Evolutionary conservation across 2,888 invertebrate genomes (phyloP), one percentile per base, ranked within the genome.

Genomic region (Clepsis dumicolana): DNA sequence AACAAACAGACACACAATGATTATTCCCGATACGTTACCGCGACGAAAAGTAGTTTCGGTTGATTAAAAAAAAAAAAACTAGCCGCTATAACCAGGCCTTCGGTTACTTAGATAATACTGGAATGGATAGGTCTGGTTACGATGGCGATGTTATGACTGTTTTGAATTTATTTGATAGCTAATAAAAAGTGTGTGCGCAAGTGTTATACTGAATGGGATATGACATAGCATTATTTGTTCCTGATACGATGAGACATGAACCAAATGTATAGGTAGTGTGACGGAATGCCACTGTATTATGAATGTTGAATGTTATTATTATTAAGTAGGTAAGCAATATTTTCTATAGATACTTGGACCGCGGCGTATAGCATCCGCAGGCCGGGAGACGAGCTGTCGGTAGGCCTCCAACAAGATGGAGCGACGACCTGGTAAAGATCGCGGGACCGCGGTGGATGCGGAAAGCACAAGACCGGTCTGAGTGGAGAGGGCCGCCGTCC

Each of bases 131-230:
- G 12, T 38, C 62, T 27, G 48, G 0, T 8, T 27, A 18, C n/a
- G 16, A 29, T 29, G 59, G 65, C 24, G 48, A 32, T 67, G 35
- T 27, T 38, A 62, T 57, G 63, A 63, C 50, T 21, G 25, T 56
- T 35, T 35, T 35, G 8, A 14, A 8, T 35, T 41, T 41, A 16
- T 41, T 41, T 56, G 54, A 81, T 71, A 75, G 86, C 84, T 84
- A 85, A 87, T 87, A 86, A 82, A 82, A 82, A 74, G 44, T 75
- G 80, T 87, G 79, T 81, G 76, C 75, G 72, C 87, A 87, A 82
- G 77, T 87, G 87, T 75, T 61, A 24, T 10, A 41, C 1, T 27
- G 53, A 52, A 63, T 57, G 27, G 67, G 35, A 67, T 35, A 56
- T 41, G 0, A 29, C 25, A n/a, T n/a, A n/a, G n/a, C n/a, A n/a